Evolutionary conservation across 2,113 vertebrate species (phyloP).

Genomic region (Chauna torquata): DNA sequence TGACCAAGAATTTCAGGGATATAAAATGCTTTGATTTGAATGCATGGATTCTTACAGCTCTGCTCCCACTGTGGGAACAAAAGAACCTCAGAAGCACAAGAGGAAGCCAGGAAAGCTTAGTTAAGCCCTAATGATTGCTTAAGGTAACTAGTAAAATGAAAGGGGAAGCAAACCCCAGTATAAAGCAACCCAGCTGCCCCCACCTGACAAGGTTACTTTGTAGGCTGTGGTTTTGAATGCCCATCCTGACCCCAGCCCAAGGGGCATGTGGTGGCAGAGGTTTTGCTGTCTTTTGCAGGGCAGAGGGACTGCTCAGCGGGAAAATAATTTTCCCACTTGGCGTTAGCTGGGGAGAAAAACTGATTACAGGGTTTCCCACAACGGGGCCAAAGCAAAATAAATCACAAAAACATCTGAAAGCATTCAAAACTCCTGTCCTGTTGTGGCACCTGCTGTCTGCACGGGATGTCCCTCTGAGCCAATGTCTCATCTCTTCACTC

Average conservation of each 20-base stretch:
- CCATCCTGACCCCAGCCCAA: background rate
- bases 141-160: constrained; percentile 64
- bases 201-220: constrained; percentile 29
- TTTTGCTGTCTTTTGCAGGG: background rate
- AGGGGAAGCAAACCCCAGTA: constrained; percentile 35
- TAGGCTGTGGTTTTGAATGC: constrained; percentile 44
- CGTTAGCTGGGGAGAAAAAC: background rate
- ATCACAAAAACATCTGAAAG: background rate
- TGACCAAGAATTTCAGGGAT: background rate
- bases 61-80: background rate
- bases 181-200: background rate
- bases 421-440: background rate
- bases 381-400: background rate
- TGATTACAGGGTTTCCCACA: background rate
- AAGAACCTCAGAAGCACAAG: constrained; percentile 21
- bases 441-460: background rate
- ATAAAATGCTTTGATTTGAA: background rate
- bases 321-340: constrained; percentile 18
- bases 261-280: background rate
- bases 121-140: constrained; percentile 50
- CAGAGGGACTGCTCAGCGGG: background rate
- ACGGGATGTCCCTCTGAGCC: background rate
- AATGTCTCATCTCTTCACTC: background rate
- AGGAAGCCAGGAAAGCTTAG: constrained; percentile 56
- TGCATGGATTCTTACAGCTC: background rate